Evolutionary conservation across 92 coral and sea anemone genomes (phyloP), one percentile per base, ranked within the genome.

Genomic region (Paramuricea clavata): DNA sequence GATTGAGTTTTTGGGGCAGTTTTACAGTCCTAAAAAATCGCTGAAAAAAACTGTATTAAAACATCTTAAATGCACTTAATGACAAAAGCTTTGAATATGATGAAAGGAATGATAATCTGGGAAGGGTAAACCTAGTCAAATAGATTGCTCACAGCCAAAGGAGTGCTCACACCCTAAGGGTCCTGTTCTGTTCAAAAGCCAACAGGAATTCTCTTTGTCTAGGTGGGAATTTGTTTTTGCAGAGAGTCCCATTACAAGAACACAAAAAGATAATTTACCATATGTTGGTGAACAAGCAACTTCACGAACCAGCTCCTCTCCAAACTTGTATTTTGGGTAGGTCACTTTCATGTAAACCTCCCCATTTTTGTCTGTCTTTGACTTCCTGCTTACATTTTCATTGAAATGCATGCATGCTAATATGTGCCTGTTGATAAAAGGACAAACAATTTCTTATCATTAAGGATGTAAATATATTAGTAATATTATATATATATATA

Each of bases 391-490:
- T n/a, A 77, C 77, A 67, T 42, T 86, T 62, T 86, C 85, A 54
- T 86, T 86, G 85, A 86, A 86, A 50, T 86, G 85, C 25, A 77
- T 28, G 41, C 90, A 76, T 35, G 90, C 85, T 36, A 86, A 82
- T 43, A 78, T 78, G 60, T 86, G 90, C 43, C 90, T 86, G 52
- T 70, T 54, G 49, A n/a, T 33, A 83, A 23, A 43, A 54, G 19
- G 5, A 9, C 23, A 21, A 15, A n/a, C n/a, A n/a, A n/a, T n/a
- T n/a, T n/a, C n/a, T n/a, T n/a, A n/a, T n/a, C n/a, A n/a, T n/a
- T n/a, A n/a, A n/a, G n/a, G n/a, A n/a, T n/a, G n/a, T n/a, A n/a
- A n/a, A n/a, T n/a, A n/a, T n/a, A n/a, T n/a, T n/a, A n/a, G n/a
- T n/a, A n/a, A n/a, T n/a, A n/a, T n/a, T n/a, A n/a, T n/a, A n/a